Evolutionary conservation across 2,113 vertebrate species (phyloP), one percentile per base, ranked within the genome.

Genomic region (Phyllopteryx taeniolatus): DNA sequence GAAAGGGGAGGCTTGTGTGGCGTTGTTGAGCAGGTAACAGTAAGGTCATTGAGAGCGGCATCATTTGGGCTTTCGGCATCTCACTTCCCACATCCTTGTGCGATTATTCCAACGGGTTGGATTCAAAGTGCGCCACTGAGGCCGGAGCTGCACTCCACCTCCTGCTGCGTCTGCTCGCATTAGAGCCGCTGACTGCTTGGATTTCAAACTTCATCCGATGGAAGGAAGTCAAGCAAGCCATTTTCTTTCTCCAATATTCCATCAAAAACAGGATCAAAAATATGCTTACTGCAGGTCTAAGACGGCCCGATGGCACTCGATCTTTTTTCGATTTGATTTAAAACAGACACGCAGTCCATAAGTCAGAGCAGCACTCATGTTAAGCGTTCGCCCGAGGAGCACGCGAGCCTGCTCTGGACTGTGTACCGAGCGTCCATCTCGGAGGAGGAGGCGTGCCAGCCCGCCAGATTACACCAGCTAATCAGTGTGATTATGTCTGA

Each of bases 21-120:
- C 85, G 93, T 91, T 90, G 90, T 84, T 88, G 93, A 93, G 94
- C 5, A 5, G 86, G 96, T 96, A 98, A 98, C 95, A 96, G 95
- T 96, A 91, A 95, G 96, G 96, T 99, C 96, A 98, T 96, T 97
- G 94, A 96, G 91, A 91, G 81, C 90, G 90, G 53, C 74, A 87
- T 88, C 86, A 74, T 78, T 66, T 31, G 71, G 75, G 75, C 74
- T 27, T 56, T 78, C 27, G 53, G 81, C 89, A 88, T 91, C 90
- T 91, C 65, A 61, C 80, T 91, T 92, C 86, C 92, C 89, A 91
- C 91, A 92, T 92, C 90, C 89, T 87, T 72, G 87, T 77, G 56
- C 79, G 83, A 89, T 90, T 76, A 86, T 89, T 90, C 91, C 87
- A 90, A 88, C 86, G 81, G 89, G 81, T 80, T 77, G 78, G 82